Evolutionary conservation across 2,113 vertebrate genomes (phyloP).

Genomic region (Calyptommatus sinebrachiatus): DNA sequence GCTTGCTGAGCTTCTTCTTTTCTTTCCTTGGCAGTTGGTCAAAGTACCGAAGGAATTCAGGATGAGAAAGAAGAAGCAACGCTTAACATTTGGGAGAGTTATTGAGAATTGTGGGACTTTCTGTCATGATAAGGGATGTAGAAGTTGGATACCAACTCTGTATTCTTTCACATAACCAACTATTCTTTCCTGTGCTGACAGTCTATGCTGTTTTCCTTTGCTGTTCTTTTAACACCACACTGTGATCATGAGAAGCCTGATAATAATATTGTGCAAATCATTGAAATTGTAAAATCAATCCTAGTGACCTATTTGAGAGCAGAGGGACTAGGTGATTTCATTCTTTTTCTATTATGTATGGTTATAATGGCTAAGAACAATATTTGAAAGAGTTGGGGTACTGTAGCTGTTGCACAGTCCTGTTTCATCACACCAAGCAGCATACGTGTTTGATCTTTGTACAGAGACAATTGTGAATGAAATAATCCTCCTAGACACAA

Average conservation of each 20-base stretch:
- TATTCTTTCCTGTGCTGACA: neutral
- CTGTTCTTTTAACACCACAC: neutral
- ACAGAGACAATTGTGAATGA: neutral
- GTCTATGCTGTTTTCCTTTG: neutral
- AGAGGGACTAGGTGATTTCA: too few species aligned
- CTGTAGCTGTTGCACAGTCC: too few species aligned
- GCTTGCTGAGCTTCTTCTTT: neutral
- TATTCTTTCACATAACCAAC: fast-evolving
- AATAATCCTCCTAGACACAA: too few species aligned
- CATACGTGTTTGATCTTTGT: neutral
- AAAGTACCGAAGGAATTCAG: fast-evolving
- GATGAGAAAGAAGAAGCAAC: neutral
- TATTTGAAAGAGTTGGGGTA: too few species aligned
- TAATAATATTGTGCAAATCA: neutral
- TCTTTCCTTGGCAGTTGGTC: neutral
- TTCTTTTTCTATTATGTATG: neutral
- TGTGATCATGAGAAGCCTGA: neutral
- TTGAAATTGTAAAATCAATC: neutral
- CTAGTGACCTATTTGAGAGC: neutral
- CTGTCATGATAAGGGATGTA: neutral
- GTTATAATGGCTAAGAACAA: too few species aligned
- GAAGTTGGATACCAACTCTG: neutral
- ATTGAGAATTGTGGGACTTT: neutral
- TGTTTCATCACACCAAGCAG: neutral
- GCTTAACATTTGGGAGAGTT: neutral